Evolutionary conservation across 1,140 invertebrate species (phyloP).

Genomic region (Bathynomus jamesi): DNA sequence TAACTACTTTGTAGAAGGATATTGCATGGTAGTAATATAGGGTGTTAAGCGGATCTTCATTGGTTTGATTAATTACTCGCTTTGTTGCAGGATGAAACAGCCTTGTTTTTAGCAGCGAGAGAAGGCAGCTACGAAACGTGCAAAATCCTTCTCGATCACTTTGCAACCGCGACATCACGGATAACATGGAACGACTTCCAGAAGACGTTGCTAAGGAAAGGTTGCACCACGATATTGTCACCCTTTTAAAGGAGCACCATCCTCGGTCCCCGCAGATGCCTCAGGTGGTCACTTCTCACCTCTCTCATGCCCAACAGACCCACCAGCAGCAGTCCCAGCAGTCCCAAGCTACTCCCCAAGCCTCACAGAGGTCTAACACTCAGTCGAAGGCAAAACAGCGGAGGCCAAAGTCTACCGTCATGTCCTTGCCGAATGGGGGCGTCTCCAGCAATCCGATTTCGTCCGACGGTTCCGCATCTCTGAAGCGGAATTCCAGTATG

Average conservation of each 20-base stretch:
- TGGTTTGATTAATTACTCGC: too few relatives aligned
- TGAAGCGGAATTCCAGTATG: constrained; percentile 25
- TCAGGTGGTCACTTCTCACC: constrained; percentile 26
- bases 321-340: constrained; percentile 54
- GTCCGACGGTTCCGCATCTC: constrained; percentile 19
- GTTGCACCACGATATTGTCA: constrained; percentile 86
- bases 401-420: constrained; percentile 36
- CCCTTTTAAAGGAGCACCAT: constrained; percentile 81
- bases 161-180: constrained; percentile 90
- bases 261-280: constrained; percentile 67
- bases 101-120: constrained; percentile 84
- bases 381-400: constrained; percentile 40
- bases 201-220: constrained; percentile 84
- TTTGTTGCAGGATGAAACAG: constrained; percentile 78
- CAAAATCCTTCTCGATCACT: constrained; percentile 79
- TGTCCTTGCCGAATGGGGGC: too few relatives aligned
- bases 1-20: too few relatives aligned
- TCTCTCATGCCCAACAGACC: constrained; percentile 49
- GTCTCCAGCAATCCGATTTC: constrained; percentile 17
- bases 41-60: too few relatives aligned
- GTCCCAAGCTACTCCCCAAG: constrained; percentile 65
- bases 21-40: too few relatives aligned
- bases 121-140: constrained; percentile 90
- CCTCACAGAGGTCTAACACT: constrained; percentile 51
- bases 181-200: constrained; percentile 93